Conservation (phyloP, 2,797 vertebrate genomes). For the Rallus crepitans region DNA sequence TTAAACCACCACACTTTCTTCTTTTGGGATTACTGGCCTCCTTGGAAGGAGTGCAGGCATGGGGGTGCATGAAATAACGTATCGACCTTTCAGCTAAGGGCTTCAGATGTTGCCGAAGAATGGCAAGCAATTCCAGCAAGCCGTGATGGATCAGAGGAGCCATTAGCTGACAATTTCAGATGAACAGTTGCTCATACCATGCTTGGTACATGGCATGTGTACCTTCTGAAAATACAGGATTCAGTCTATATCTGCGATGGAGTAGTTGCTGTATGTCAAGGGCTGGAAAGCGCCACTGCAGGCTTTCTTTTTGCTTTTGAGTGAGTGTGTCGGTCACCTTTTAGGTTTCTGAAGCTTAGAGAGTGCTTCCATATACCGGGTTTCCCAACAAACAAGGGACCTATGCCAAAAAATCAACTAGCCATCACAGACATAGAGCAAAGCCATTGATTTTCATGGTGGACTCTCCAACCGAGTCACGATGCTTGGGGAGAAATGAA, state of each 20-base stretch:
- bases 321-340: background rate
- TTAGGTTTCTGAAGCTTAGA: constrained; percentile 15
- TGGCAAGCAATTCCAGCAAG: constrained; percentile 44
- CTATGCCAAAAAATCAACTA: constrained; percentile 32
- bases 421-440: constrained; percentile 81
- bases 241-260: constrained; percentile 79
- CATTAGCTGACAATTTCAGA: constrained; percentile 51
- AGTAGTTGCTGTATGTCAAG: background rate
- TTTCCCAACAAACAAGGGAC: constrained; percentile 43
- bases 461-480: constrained; percentile 70
- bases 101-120: constrained; percentile 40
- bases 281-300: background rate
- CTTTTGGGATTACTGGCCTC: constrained; percentile 26
- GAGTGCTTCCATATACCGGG: background rate
- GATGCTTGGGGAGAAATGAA: constrained; percentile 71
- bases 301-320: constrained; percentile 39
- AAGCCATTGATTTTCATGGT: constrained; percentile 78
- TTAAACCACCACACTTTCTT: background rate
- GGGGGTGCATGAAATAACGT: background rate
- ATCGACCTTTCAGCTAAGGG: constrained; percentile 27
- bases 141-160: constrained; percentile 28
- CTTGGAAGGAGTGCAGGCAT: constrained; percentile 46
- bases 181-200: constrained; percentile 41
- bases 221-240: constrained; percentile 79
- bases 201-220: constrained; percentile 54